Conservation (phyloP, 2,888 invertebrate genomes). For the Carpatolechia fugitivella region DNA sequence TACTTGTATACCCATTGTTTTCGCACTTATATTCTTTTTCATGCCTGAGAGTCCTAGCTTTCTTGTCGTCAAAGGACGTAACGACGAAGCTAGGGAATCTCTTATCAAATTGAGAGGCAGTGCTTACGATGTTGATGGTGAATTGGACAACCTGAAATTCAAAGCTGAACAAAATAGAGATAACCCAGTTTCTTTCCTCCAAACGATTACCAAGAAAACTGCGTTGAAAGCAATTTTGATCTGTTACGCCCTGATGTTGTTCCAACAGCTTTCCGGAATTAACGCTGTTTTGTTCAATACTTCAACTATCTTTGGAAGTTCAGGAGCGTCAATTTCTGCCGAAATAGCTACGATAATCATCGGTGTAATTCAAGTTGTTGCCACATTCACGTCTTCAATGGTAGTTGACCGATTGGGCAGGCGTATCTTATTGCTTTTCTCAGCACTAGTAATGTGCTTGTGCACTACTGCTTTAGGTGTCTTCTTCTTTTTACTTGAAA, state of each 20-base stretch:
- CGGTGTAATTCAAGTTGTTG: slow-evolving; percentile 89
- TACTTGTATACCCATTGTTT: slow-evolving; percentile 82
- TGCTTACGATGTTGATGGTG: slow-evolving; percentile 82
- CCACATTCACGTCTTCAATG: slow-evolving; percentile 86
- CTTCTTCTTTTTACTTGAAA: slow-evolving; percentile 80
- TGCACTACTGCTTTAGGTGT: slow-evolving; percentile 85
- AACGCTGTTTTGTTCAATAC: slow-evolving; percentile 92
- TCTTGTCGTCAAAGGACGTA: slow-evolving; percentile 81
- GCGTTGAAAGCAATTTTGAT: slow-evolving; percentile 84
- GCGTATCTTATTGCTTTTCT: slow-evolving; percentile 85
- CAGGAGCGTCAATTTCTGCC: slow-evolving; percentile 79
- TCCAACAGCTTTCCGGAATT: slow-evolving; percentile 92
- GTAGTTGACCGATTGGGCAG: slow-evolving; percentile 91
- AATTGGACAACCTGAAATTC: slow-evolving; percentile 81
- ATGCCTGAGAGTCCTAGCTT: slow-evolving; percentile 94
- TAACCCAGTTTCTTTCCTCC: slow-evolving; percentile 75
- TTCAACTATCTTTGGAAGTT: slow-evolving; percentile 84
- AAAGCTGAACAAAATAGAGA: slow-evolving; percentile 73
- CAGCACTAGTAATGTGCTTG: slow-evolving; percentile 84
- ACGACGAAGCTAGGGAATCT: slow-evolving; percentile 83
- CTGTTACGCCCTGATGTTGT: slow-evolving; percentile 89
- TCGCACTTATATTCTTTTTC: slow-evolving; percentile 85
- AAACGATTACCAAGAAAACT: slow-evolving; percentile 80
- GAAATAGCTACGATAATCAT: slow-evolving; percentile 86
- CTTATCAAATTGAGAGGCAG: slow-evolving; percentile 86